Evolutionary conservation across 2,113 vertebrate genomes (phyloP).

Genomic region (Sphaerodactylus townsendi): DNA sequence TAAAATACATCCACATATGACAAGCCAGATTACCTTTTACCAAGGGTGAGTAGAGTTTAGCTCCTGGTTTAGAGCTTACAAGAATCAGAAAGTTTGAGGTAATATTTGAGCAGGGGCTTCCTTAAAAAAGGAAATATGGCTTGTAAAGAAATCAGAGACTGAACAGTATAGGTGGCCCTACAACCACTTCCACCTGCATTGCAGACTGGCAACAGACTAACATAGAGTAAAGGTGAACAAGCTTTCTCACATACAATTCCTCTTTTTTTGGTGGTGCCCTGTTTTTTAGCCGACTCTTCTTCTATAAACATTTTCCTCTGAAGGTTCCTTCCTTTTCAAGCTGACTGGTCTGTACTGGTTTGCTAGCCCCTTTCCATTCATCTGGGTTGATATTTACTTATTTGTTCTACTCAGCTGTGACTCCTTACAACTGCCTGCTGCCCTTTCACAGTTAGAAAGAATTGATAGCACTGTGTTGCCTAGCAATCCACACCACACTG

Average conservation of each 20-base stretch:
- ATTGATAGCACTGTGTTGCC: conserved; percentile 5
- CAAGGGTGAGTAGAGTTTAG: too few relatives aligned
- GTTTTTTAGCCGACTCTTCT: background rate
- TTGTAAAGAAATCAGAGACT: too few relatives aligned
- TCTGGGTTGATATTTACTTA: background rate
- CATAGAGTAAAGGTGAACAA: too few relatives aligned
- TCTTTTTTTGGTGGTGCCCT: background rate
- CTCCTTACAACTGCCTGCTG: background rate
- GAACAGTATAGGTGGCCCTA: too few relatives aligned
- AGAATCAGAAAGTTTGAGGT: too few relatives aligned
- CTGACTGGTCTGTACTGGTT: background rate
- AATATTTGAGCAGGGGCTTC: too few relatives aligned
- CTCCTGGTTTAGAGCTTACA: too few relatives aligned
- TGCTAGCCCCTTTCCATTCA: background rate
- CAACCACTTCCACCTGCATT: too few relatives aligned
- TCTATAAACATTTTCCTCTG: background rate
- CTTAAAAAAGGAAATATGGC: too few relatives aligned
- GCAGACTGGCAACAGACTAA: too few relatives aligned
- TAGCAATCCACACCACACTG: conserved; percentile 3
- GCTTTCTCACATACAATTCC: background rate
- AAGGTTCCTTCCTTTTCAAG: background rate
- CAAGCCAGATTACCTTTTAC: too few relatives aligned
- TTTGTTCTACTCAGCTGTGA: conserved; percentile 2
- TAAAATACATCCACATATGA: too few relatives aligned
- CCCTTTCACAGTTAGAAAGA: conserved; percentile 13